Base-by-base conservation (phyloP, 2,888 invertebrate species). In the Zeuzera pyrina region DNA sequence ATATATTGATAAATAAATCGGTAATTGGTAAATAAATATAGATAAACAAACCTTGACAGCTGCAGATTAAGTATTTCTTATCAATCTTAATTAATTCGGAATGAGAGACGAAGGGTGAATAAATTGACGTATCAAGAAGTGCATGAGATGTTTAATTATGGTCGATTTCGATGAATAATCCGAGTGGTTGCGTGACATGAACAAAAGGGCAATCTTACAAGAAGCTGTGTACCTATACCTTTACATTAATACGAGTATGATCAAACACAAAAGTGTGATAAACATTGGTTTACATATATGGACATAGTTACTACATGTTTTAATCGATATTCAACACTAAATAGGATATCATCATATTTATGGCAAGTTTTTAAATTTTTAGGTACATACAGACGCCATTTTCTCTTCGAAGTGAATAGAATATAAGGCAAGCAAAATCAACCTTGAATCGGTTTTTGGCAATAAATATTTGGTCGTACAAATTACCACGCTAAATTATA, bases 111-210 rank as follows among this genome's bases (percentile, higher is more conserved):
- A 45, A 48, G 57, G 63, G 59, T 56, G 64, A 73, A 78, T 78
- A 79, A 72, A 79, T 74, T 69, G 66, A 60, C 65, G 63, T 69
- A 74, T 73, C 72, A 73, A 73, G 69, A 62, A 57, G 66, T 60
- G 65, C 70, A 71, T 66, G 62, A 70, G 70, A 74, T 76, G 73
- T 77, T 78, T 79, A 78, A 81, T 81, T 81, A 77, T 63, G 57
- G 60, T 45, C 57, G 74, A 78, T 77, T 74, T 46, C 59, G 67
- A 78, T 77, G 77, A 57, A 59, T 52, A 56, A 53, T 46, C 56
- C 56, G 49, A 52, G 61, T 58, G 58, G 61, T 74, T 62, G 78
- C 76, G 76, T 78, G 78, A 74, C 74, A 64, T 46, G 60, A 54
- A 58, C 64, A 56, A 60, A 64, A 58, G 55, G 49, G 47, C 58